phyloP scores from a whole-genome alignment of 2,113 vertebrate species.

The Ardeotis arabs region DNA sequence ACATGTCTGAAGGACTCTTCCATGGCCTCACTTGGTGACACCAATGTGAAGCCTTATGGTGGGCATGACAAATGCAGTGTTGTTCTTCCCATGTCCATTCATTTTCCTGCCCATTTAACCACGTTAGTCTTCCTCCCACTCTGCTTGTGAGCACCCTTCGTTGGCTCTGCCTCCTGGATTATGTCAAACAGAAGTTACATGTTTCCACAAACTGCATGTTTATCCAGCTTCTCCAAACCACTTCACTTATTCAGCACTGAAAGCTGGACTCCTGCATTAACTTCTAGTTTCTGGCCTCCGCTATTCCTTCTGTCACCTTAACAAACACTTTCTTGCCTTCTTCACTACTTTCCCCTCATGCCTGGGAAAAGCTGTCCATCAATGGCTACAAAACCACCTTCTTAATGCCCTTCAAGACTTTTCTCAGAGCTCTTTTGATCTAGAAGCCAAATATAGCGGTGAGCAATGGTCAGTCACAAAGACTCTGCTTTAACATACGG shows the following conservation, averaged over 20 bases:
- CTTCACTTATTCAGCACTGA: not conserved
- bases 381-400: not conserved
- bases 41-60: not conserved
- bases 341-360: not conserved
- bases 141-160: not conserved
- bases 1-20: not conserved
- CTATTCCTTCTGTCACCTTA: not conserved
- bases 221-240: not conserved
- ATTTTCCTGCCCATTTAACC: not conserved
- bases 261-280: not conserved
- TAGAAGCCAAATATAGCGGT: not conserved
- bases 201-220: not conserved
- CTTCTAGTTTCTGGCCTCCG: not conserved
- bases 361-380: not conserved
- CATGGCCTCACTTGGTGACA: not conserved
- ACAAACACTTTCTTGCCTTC: not conserved
- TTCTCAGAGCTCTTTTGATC: not conserved
- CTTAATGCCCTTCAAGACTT: not conserved
- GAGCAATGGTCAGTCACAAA: not conserved
- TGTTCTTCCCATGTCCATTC: not conserved
- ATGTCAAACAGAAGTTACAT: not conserved
- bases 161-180: not conserved
- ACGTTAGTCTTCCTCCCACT: accelerated
- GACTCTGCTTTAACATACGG: not conserved
- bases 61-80: not conserved